Conservation (phyloP, 2,888 invertebrate genomes). For the Xanthorhoe designata region DNA sequence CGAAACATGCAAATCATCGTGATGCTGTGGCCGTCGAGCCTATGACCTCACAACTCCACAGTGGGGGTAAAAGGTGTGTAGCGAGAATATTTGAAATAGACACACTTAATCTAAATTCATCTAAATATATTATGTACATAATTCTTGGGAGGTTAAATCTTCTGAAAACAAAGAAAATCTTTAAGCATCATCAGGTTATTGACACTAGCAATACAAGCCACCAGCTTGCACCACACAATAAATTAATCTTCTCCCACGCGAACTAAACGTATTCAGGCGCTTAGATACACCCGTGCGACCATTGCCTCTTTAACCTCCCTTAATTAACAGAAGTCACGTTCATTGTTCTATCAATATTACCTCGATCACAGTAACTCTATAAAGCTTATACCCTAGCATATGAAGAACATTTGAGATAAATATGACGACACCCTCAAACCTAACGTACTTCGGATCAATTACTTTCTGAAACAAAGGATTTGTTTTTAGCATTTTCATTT, state of each 20-base stretch:
- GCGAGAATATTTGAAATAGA: not conserved
- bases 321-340: slow-evolving; percentile 43
- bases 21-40: slow-evolving; percentile 68
- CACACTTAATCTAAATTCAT: no score
- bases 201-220: not conserved
- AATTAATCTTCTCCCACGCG: slow-evolving; percentile 57
- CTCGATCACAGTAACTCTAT: slow-evolving; percentile 28
- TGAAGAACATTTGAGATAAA: slow-evolving; percentile 34
- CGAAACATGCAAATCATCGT: slow-evolving; percentile 70
- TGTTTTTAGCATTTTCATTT: not conserved
- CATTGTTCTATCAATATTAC: slow-evolving; percentile 35
- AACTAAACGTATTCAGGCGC: slow-evolving; percentile 51
- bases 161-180: not conserved
- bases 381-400: slow-evolving; percentile 21
- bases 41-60: slow-evolving; percentile 51
- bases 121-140: no score
- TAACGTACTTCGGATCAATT: not conserved
- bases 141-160: no score
- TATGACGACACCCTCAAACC: slow-evolving; percentile 37
- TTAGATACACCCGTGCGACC: slow-evolving; percentile 43
- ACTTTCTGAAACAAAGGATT: not conserved
- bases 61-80: slow-evolving; percentile 4
- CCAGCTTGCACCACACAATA: slow-evolving; percentile 2
- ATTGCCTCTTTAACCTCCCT: slow-evolving; percentile 33
- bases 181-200: not conserved